phyloP scores from a whole-genome alignment of 2,797 vertebrate species.

The Rhynchotus rufescens region DNA sequence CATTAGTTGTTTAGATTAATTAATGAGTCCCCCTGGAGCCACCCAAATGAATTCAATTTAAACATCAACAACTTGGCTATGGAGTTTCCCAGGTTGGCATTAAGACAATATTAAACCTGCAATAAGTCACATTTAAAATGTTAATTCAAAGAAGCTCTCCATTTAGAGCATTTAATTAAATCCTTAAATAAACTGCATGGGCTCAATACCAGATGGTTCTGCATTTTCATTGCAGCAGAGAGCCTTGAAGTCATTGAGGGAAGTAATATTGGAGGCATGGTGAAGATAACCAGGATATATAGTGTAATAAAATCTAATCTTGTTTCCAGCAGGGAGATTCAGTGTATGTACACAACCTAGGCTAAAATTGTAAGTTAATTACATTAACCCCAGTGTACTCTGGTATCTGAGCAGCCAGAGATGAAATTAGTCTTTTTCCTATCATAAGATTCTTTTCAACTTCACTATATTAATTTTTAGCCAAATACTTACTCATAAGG shows the following conservation, averaged over 20 bases:
- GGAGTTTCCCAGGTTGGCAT: slow-evolving; percentile 85
- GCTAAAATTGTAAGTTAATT: slow-evolving; percentile 84
- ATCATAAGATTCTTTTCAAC: slow-evolving; percentile 83
- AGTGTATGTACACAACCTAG: slow-evolving; percentile 84
- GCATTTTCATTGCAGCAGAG: slow-evolving; percentile 77
- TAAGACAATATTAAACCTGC: slow-evolving; percentile 85
- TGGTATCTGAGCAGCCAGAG: slow-evolving; percentile 80
- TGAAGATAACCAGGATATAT: slow-evolving; percentile 84
- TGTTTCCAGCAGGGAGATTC: slow-evolving; percentile 83
- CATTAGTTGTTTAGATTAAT: slow-evolving; percentile 87
- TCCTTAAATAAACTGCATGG: slow-evolving; percentile 88
- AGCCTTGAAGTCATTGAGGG: slow-evolving; percentile 81
- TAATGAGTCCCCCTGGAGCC: slow-evolving; percentile 85
- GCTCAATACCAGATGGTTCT: slow-evolving; percentile 84
- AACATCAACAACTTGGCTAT: slow-evolving; percentile 82
- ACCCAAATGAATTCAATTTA: slow-evolving; percentile 85
- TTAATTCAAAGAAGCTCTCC: slow-evolving; percentile 86
- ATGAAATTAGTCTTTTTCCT: slow-evolving; percentile 83
- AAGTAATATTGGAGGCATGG: slow-evolving; percentile 80
- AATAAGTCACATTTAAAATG: slow-evolving; percentile 90
- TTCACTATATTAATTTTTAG: slow-evolving; percentile 86
- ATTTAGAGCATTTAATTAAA: slow-evolving; percentile 90
- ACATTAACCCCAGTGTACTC: slow-evolving; percentile 82
- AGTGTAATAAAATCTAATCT: slow-evolving; percentile 86
- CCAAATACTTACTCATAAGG: slow-evolving; percentile 85